Percentiles rank a stretch among this genome's conserved stretches.
Evolutionary conservation across 2,888 invertebrate species (phyloP).

Genomic region (Tetranychus piercei): DNA sequence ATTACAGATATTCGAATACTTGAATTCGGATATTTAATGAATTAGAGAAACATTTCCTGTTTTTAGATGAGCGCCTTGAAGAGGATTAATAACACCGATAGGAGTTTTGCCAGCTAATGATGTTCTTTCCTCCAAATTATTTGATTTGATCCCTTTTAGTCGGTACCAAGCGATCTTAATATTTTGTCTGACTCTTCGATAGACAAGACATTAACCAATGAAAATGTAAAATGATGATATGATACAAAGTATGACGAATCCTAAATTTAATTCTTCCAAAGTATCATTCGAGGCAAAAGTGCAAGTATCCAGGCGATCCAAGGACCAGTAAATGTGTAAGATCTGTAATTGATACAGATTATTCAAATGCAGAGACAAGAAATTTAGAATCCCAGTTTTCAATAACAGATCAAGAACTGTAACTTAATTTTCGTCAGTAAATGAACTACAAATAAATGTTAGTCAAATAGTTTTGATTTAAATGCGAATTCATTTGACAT

Average conservation of each 20-base stretch:
- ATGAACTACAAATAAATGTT: too few relatives aligned
- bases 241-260: constrained; percentile 55
- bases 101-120: constrained; percentile 42
- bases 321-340: constrained; percentile 65
- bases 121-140: constrained; percentile 33
- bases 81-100: background rate
- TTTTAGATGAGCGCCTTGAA: constrained; percentile 43
- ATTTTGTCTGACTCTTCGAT: constrained; percentile 49
- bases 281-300: constrained; percentile 56
- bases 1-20: too few relatives aligned
- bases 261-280: constrained; percentile 50
- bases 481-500: too few relatives aligned
- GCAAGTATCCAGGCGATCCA: constrained; percentile 71
- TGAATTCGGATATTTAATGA: too few relatives aligned
- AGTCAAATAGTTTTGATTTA: too few relatives aligned
- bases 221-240: constrained; percentile 64
- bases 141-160: constrained; percentile 43
- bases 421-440: too few relatives aligned
- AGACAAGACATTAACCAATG: constrained; percentile 68
- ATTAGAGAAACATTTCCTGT: too few relatives aligned
- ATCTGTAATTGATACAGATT: too few relatives aligned
- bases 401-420: too few relatives aligned
- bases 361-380: too few relatives aligned
- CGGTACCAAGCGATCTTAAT: constrained; percentile 40
- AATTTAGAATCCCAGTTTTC: too few relatives aligned